These are phyloP conservation scores for Alca torda DNA, from an alignment of 2,797 vertebrate species.

Conservation along the genomic window DNA sequence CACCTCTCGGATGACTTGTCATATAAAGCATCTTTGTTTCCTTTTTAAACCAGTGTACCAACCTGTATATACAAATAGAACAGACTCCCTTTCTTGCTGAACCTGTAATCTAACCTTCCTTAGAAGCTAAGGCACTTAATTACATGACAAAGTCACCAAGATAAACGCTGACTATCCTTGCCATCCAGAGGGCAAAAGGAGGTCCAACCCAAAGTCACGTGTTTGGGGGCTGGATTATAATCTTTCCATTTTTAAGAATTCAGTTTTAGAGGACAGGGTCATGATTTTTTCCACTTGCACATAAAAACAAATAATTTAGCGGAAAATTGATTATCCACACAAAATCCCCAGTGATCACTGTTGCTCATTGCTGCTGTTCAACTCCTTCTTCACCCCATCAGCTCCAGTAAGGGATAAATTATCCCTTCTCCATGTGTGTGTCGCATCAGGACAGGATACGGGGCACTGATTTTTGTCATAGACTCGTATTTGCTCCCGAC, in stretches of 20 bases:
- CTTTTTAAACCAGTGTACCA: not conserved
- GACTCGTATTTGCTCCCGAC: accelerated
- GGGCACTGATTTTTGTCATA: not conserved
- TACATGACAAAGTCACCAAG: not conserved
- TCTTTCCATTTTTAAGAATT: not conserved
- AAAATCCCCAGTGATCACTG: not conserved
- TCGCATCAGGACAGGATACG: not conserved
- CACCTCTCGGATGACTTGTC: conserved; percentile 1
- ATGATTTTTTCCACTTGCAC: not conserved
- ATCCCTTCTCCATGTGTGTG: not conserved
- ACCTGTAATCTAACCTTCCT: not conserved
- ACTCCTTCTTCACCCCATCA: not conserved
- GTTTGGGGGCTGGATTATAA: not conserved
- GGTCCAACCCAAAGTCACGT: not conserved
- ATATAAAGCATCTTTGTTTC: conserved; percentile 48
- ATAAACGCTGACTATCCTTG: not conserved
- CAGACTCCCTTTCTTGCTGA: conserved; percentile 24
- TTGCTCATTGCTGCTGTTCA: accelerated
- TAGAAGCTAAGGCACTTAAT: not conserved
- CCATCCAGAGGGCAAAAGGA: not conserved
- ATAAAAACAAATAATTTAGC: not conserved
- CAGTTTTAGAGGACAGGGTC: accelerated
- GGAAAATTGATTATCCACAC: not conserved
- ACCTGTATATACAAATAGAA: not conserved
- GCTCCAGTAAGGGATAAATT: not conserved